A percentile compares a stretch with the other conserved stretches of the same genome.
Conservation (phyloP, 2,113 vertebrate genomes). For the Corythornis vintsioides region DNA sequence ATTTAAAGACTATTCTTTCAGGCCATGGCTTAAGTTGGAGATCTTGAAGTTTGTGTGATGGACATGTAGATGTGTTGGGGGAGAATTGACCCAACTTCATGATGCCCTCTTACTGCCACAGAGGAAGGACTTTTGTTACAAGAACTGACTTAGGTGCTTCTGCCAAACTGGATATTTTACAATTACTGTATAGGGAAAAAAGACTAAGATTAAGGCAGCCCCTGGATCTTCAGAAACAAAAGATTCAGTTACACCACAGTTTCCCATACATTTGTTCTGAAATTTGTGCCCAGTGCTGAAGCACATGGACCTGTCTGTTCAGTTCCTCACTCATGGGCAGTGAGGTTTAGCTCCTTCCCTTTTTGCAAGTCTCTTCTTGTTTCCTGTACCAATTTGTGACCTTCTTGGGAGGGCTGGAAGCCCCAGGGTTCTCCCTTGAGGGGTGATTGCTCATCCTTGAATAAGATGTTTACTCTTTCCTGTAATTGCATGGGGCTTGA, state of each 20-base stretch:
- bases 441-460: constrained; percentile 56
- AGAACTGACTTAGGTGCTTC: neutral
- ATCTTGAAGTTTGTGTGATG: too few relatives aligned
- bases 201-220: neutral
- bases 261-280: neutral
- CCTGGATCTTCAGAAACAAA: neutral
- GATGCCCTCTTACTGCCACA: neutral
- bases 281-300: neutral
- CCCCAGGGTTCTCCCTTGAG: constrained; percentile 50
- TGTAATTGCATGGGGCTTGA: constrained; percentile 56
- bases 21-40: too few relatives aligned
- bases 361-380: constrained; percentile 57
- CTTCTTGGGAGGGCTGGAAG: constrained; percentile 61
- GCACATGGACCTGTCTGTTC: neutral
- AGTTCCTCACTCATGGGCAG: neutral
- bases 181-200: neutral
- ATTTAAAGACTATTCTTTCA: too few relatives aligned
- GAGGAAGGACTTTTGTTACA: neutral
- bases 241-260: neutral
- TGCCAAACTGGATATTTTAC: neutral
- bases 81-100: too few relatives aligned
- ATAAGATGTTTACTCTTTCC: constrained; percentile 66
- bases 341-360: constrained; percentile 45
- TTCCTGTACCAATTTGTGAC: constrained; percentile 58
- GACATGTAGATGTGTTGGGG: too few relatives aligned